Evolutionary conservation across 1,140 invertebrate species (phyloP), one percentile per base, ranked within the genome.

Genomic region (Elysia chlorotica): DNA sequence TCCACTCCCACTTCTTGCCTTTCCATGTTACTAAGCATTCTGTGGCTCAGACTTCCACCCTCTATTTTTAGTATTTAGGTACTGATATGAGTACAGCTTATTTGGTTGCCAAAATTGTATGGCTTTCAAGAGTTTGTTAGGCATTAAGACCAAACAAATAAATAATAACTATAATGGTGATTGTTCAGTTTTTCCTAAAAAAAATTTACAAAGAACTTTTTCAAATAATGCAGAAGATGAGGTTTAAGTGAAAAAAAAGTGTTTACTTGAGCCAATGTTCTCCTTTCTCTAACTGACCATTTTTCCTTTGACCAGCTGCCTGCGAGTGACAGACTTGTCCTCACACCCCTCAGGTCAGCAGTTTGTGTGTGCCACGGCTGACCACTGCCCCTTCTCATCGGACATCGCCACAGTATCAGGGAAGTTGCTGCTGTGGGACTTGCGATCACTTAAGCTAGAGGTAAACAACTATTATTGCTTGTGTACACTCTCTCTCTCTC

Each of bases 401-500:
- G 74, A 73, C 19, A 25, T 71, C 35, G 65, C 35, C 57, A 85
- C 78, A 38, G 85, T 88, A 33, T 65, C 67, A 67, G 89, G 89
- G 3, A 90, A 89, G 78, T 79, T 92, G 14, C 79, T 91, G 2
- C 75, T 91, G 0, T 91, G 90, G 82, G 91, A 92, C 77, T 88
- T 92, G 28, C 91, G 91, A 78, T 91, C 89, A 0, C 89, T 89
- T 76, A 91, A 91, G 79, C 75, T 91, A 19, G 90, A 92, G 75
- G 89, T 91, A 78, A 87, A 81, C 56, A 3, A 33, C 41, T 2
- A 41, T 19, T 2, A 17, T 23, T 33, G 31, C 21, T 74, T n/a
- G 14, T 71, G 38, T 35, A 25, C 37, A 28, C 41, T 48, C 41
- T 48, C n/a, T 48, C 41, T 48, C 41, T 48, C 41, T 48, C 41